Percentiles rank a stretch among this genome's conserved stretches.
These are phyloP conservation scores for Oophaga sylvatica DNA, from an alignment of 2,797 vertebrate species.

Conservation along the genomic window DNA sequence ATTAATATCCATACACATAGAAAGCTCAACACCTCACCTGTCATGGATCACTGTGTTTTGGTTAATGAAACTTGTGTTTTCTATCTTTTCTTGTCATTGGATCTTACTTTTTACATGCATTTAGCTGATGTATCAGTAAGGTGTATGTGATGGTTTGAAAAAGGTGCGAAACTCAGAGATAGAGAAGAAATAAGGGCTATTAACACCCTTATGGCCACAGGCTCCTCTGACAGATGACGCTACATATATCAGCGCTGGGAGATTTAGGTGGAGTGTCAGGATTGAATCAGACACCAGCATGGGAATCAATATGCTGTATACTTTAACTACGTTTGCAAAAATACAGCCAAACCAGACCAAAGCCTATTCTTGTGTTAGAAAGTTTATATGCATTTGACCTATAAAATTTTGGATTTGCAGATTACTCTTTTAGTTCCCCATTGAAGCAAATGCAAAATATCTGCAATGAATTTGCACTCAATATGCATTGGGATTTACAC, in stretches of 20 bases:
- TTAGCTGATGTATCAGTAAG: neutral
- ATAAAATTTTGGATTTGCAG: no score
- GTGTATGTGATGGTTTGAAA: neutral
- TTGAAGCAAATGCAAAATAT: no score
- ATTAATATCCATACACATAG: no score
- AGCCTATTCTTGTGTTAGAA: no score
- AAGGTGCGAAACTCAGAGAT: conserved; percentile 6
- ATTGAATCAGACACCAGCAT: conserved; percentile 8
- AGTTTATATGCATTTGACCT: no score
- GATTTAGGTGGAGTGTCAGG: neutral
- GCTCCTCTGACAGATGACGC: neutral
- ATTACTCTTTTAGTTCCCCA: no score
- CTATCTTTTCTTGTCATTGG: conserved; percentile 17
- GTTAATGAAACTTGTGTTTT: conserved; percentile 12
- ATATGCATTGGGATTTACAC: no score
- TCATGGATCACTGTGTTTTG: conserved; percentile 4
- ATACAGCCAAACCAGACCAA: no score
- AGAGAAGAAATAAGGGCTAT: conserved; percentile 1
- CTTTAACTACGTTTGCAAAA: neutral
- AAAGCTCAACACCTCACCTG: neutral
- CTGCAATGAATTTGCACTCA: no score
- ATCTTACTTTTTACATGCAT: conserved; percentile 4
- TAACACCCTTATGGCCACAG: conserved; percentile 9
- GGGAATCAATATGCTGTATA: neutral
- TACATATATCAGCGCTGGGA: conserved; percentile 23